Evolutionary conservation across 2,888 invertebrate genomes (phyloP), one percentile per base, ranked within the genome.

Genomic region (Parelbella ahira): DNA sequence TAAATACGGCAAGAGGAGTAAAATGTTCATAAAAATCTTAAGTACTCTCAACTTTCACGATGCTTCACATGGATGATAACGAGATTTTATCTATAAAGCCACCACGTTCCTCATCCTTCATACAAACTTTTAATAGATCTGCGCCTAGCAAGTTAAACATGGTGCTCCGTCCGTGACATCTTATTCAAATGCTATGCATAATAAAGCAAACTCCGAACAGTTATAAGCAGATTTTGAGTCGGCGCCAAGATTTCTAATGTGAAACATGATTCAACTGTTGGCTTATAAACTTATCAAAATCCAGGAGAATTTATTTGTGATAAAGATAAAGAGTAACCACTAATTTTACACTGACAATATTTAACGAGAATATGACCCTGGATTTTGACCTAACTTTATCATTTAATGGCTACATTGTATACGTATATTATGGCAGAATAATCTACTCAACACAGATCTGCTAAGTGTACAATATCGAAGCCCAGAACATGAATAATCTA

Each of bases 111-210:
- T 12, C 18, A 8, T 30, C 25, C 32, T 9, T 24, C 24, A 19
- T 23, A 29, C 24, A 39, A 39, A 39, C 27, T 41, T 41, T 41
- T 41, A 41, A 41, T 41, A 41, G 33, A 41, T 33, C 41, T 27
- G 24, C 27, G 41, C 27, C 41, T 41, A 33, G 41, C 41, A 33
- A 41, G 25, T 41, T 41, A 33, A 41, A 41, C 12, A 27, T 8
- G 30, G 15, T 4, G 15, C 8, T 8, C 7, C 7, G 32, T 20
- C 20, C 4, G 33, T 39, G 39, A 41, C 41, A 41, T 33, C 41
- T 33, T 41, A 41, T 41, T 41, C 41, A 33, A 41, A 41, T 33
- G 41, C 20, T 41, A 41, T 41, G 41, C 41, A 41, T 41, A 41
- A 33, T 41, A 41, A 41, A 33, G 41, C 41, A 33, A 27, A 33